Percentiles rank a stretch among this genome's conserved stretches.
phyloP scores from a whole-genome alignment of 2,113 vertebrate species.

The Dendrocopos noguchii region DNA sequence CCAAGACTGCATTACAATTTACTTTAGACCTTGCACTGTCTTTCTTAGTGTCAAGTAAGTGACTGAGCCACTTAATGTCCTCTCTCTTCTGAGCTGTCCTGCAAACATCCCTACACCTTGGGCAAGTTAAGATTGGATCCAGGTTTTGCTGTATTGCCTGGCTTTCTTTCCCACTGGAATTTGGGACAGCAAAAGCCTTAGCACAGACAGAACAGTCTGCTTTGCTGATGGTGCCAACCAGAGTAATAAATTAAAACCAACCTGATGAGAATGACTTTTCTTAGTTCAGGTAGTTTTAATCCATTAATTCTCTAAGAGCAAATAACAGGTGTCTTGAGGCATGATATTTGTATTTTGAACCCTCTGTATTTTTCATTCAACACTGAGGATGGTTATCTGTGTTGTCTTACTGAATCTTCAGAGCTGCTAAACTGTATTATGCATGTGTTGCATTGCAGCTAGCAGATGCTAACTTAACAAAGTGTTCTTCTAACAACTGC shows the following conservation, averaged over 20 bases:
- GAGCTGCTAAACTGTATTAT: conserved; percentile 61
- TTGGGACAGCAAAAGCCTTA: not conserved
- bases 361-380: conserved; percentile 50
- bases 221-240: not conserved
- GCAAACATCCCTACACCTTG: not conserved
- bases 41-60: not conserved
- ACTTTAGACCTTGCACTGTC: not conserved
- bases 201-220: not conserved
- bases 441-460: conserved; percentile 19
- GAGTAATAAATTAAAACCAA: conserved; percentile 27
- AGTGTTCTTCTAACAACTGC: conserved; percentile 2
- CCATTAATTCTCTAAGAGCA: conserved; percentile 30
- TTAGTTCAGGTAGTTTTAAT: conserved; percentile 48
- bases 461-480: conserved; percentile 35
- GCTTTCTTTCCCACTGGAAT: not conserved
- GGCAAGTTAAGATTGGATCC: not conserved
- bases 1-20: not conserved
- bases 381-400: conserved; percentile 28
- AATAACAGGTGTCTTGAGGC: conserved; percentile 41
- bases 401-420: conserved; percentile 38
- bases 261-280: not conserved
- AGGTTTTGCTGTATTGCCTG: not conserved
- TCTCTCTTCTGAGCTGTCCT: not conserved
- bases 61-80: not conserved
- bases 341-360: conserved; percentile 56